phyloP scores from a whole-genome alignment of 2,113 vertebrate species.

The Helogale parvula region DNA sequence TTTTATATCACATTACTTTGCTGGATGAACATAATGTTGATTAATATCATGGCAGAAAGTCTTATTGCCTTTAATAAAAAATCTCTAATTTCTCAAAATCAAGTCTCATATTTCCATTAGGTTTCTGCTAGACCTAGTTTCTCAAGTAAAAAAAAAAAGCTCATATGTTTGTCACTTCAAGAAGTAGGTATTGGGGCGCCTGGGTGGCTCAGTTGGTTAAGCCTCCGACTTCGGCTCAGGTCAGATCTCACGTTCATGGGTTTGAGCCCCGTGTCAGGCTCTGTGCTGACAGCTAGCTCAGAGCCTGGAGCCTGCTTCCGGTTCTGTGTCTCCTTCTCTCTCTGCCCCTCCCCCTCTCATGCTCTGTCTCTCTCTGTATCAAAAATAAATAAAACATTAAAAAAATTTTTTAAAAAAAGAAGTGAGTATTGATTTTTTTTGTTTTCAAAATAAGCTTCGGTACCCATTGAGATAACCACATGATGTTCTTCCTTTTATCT shows the following conservation, averaged over 20 bases:
- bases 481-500: not conserved
- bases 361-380: too few relatives aligned
- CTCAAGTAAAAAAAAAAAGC: not conserved
- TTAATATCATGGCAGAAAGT: not conserved
- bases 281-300: too few relatives aligned
- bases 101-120: not conserved
- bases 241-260: too few relatives aligned
- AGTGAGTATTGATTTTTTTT: not conserved
- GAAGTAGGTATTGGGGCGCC: not conserved
- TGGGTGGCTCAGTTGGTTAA: too few relatives aligned
- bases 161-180: not conserved
- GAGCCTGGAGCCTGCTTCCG: too few relatives aligned
- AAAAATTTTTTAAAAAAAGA: too few relatives aligned
- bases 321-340: too few relatives aligned
- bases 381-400: too few relatives aligned
- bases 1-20: not conserved
- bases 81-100: not conserved
- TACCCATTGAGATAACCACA: not conserved
- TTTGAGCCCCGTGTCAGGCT: too few relatives aligned
- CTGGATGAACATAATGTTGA: not conserved
- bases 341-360: too few relatives aligned
- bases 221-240: too few relatives aligned
- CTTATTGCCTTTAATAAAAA: not conserved
- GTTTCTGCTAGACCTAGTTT: not conserved
- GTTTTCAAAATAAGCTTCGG: not conserved